These are phyloP conservation scores for Rhinoraja longicauda DNA, from an alignment of 2,797 vertebrate genomes.

Conservation along the genomic window DNA sequence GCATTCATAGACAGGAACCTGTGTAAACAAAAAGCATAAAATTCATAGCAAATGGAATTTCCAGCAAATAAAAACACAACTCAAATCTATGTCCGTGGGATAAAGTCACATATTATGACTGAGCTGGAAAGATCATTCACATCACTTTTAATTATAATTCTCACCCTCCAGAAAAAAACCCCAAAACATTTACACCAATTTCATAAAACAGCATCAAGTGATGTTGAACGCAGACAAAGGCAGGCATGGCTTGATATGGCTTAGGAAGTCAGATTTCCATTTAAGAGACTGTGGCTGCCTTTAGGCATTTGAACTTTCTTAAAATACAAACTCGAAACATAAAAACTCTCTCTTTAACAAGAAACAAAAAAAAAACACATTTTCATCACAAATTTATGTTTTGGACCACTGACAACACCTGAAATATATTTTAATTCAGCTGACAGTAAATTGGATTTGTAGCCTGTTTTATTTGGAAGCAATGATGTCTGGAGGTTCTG, in stretches of 20 bases:
- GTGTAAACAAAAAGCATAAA: background rate
- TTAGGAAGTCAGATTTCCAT: background rate
- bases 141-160: background rate
- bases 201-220: background rate
- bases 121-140: background rate
- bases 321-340: background rate
- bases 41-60: background rate
- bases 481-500: slow-evolving; percentile 30
- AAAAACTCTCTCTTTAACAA: background rate
- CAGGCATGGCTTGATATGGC: background rate
- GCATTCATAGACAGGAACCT: background rate
- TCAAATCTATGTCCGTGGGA: background rate
- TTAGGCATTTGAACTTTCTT: background rate
- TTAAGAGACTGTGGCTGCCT: background rate
- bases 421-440: slow-evolving; percentile 28
- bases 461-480: slow-evolving; percentile 27
- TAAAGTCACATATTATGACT: background rate
- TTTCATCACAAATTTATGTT: background rate
- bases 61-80: background rate
- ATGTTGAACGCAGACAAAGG: background rate
- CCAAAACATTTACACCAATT: background rate
- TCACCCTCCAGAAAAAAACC: background rate
- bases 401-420: slow-evolving; percentile 8
- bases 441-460: slow-evolving; percentile 31
- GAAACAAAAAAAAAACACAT: background rate